phyloP scores from a whole-genome alignment of 2,113 vertebrate genomes.

The Silurus meridionalis region DNA sequence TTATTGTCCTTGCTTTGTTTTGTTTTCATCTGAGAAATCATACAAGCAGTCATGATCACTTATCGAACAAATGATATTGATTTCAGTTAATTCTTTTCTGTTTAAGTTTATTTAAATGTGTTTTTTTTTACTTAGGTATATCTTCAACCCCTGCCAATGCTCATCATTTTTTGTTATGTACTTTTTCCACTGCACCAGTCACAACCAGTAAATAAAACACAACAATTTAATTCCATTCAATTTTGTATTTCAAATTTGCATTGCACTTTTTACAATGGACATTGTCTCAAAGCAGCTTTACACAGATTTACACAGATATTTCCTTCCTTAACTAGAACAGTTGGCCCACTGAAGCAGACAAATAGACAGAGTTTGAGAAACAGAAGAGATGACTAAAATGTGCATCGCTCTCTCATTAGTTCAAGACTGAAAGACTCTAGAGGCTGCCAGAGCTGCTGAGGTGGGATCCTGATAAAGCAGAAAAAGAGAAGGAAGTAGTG shows the following conservation, averaged over 20 bases:
- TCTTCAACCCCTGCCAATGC: neutral
- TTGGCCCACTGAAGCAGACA: neutral
- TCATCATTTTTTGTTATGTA: neutral
- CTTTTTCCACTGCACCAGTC: neutral
- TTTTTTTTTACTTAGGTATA: neutral
- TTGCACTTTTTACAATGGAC: no score
- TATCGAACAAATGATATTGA: neutral
- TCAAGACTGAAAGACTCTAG: constrained; percentile 17
- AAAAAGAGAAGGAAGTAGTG: neutral
- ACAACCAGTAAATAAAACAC: neutral
- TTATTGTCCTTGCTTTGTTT: neutral
- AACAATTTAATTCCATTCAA: neutral
- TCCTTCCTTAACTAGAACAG: neutral
- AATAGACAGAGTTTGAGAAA: neutral
- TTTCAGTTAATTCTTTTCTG: neutral
- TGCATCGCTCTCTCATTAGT: constrained; percentile 31
- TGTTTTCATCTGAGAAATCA: neutral
- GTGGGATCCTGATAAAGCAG: constrained; percentile 29
- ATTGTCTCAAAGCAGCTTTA: no score
- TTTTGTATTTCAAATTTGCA: no score
- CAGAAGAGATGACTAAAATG: constrained; percentile 17
- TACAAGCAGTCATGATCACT: neutral
- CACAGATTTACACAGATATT: no score
- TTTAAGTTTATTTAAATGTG: neutral
- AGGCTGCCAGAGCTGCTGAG: constrained; percentile 26